Base-by-base conservation (phyloP, 2,888 invertebrate species). In the Pelosia muscerda region DNA sequence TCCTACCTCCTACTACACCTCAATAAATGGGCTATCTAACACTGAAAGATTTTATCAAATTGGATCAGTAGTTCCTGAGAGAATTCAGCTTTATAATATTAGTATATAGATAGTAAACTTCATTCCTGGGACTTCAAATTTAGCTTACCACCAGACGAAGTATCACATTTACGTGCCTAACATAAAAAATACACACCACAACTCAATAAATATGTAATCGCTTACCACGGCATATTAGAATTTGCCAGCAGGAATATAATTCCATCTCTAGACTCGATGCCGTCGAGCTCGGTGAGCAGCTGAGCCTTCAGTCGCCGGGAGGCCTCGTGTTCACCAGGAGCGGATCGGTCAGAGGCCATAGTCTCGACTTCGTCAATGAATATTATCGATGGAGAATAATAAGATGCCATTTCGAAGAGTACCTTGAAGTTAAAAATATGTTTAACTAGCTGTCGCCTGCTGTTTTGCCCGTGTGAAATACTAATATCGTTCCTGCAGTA, bases 321-420 rank as follows among this genome's bases (percentile, higher is more conserved):
- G 0, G 98, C 98, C 89, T 98, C 98, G 85, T 98, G 98, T 85
- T 98, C 97, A 0, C 96, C 96, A 0, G 95, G 89, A 15, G 96
- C 93, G 1, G 96, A 96, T 3, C 96, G 93, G 68, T 93, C 95
- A 3, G 97, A 96, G 25, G 97, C 97, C 42, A 99, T 90, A 19
- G 98, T 97, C 86, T 99, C 99, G 69, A 99, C 96, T 92, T 99
- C 99, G 86, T 99, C 99, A 62, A 99, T 96, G 90, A 99, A 99
- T 81, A 99, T 97, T 13, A 98, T 97, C 0, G 98, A 97, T 0
- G 99, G 99, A 0, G 98, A 96, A 85, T 97, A 97, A 86, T 96
- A 96, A 53, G 97, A 95, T 0, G 99, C 99, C 90, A 98, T 95
- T 79, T 98, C 98, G 89, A 98, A 98, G 58, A 99, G 93, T 0